These are phyloP conservation scores for Craterocephalus amniculus DNA, from an alignment of 2,797 vertebrate genomes.

Conservation along the genomic window DNA sequence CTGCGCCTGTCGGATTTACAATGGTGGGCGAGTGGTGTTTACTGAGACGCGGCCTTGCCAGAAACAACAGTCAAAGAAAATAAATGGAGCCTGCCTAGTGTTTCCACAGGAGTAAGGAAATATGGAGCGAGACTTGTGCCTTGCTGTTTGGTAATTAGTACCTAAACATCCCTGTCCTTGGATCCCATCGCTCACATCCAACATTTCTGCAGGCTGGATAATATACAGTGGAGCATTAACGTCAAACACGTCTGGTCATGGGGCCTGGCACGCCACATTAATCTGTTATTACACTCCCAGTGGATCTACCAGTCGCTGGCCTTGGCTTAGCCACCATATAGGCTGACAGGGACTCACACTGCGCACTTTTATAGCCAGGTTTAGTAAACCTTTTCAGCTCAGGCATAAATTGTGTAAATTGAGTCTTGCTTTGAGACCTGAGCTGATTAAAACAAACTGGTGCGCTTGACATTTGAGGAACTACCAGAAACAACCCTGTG, in stretches of 20 bases:
- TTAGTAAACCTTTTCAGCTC: slow-evolving; percentile 70
- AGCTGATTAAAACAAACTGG: slow-evolving; percentile 80
- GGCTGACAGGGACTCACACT: slow-evolving; percentile 68
- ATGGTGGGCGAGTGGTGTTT: slow-evolving; percentile 85
- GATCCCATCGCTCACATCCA: slow-evolving; percentile 81
- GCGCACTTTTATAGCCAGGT: slow-evolving; percentile 62
- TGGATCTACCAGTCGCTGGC: slow-evolving; percentile 74
- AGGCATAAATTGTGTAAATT: slow-evolving; percentile 75
- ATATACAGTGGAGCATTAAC: slow-evolving; percentile 85
- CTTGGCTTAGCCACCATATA: slow-evolving; percentile 72
- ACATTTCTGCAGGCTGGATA: slow-evolving; percentile 80
- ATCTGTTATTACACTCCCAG: slow-evolving; percentile 80
- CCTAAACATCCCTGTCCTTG: slow-evolving; percentile 86
- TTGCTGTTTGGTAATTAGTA: slow-evolving; percentile 86
- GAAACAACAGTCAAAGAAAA: slow-evolving; percentile 88
- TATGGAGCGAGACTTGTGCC: slow-evolving; percentile 84
- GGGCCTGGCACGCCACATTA: slow-evolving; percentile 80
- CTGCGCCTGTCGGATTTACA: slow-evolving; percentile 86
- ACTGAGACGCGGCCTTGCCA: slow-evolving; percentile 81
- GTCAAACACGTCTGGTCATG: slow-evolving; percentile 83
- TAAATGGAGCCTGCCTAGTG: slow-evolving; percentile 86
- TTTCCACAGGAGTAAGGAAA: slow-evolving; percentile 87
- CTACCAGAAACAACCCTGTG: slow-evolving; percentile 72
- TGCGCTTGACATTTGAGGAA: slow-evolving; percentile 72
- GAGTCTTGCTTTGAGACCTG: slow-evolving; percentile 70